Conservation (phyloP, 2,113 vertebrate species). For the Phalacrocorax pelagicus region DNA sequence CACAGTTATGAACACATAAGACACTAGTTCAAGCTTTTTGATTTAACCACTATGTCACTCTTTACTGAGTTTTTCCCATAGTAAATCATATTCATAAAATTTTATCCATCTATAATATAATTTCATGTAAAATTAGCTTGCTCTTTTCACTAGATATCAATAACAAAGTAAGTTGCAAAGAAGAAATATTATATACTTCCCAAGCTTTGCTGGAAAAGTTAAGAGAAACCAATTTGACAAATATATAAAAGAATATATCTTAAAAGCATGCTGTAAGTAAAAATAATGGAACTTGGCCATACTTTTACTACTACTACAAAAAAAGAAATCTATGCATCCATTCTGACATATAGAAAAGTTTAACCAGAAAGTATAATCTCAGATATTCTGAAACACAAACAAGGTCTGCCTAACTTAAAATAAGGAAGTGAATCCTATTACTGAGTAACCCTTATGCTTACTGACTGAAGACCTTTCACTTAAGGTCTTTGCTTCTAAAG, state of each 20-base stretch:
- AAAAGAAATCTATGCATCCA: background rate
- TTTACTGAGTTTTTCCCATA: background rate
- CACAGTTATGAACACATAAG: background rate
- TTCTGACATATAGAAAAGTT: background rate
- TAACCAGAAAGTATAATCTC: background rate
- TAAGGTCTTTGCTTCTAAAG: background rate
- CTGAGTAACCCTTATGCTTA: background rate
- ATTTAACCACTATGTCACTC: background rate
- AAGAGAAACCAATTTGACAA: background rate
- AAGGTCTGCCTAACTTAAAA: background rate
- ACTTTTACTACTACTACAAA: background rate
- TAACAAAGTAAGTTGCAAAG: background rate
- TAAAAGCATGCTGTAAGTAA: background rate
- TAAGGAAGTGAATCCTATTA: background rate
- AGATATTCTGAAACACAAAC: background rate
- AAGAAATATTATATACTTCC: background rate
- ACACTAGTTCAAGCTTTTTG: background rate
- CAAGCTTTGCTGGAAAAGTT: background rate
- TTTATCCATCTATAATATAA: background rate
- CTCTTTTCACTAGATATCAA: background rate
- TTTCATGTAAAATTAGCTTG: background rate
- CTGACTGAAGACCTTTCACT: background rate
- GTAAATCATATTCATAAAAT: background rate
- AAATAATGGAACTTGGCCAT: background rate
- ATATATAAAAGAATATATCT: background rate